phyloP scores from a whole-genome alignment of 2,113 vertebrate species.

The Bothrops jararaca region DNA sequence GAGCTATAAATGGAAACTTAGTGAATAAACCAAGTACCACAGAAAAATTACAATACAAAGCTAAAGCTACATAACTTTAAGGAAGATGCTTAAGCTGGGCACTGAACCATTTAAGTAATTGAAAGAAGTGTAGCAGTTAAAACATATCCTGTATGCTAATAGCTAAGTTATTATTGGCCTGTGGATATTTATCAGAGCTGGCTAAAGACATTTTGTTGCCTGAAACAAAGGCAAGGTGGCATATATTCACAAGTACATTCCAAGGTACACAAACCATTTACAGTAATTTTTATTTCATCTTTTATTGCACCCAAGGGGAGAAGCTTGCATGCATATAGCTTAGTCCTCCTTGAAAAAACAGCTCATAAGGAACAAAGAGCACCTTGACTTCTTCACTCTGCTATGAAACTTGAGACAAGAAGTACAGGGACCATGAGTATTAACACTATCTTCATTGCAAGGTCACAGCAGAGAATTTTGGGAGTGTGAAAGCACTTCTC shows the following conservation, averaged over 20 bases:
- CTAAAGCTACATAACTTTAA: neutral
- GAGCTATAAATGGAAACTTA: slow-evolving; percentile 3
- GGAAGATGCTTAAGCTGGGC: neutral
- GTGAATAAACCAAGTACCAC: neutral
- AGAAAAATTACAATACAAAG: neutral
- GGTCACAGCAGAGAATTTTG: neutral
- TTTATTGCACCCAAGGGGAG: neutral
- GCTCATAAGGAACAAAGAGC: neutral
- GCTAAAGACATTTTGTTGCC: neutral
- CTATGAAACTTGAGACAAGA: neutral
- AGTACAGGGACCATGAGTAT: neutral
- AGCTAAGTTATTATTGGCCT: neutral
- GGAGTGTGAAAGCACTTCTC: neutral
- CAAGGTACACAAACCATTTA: neutral
- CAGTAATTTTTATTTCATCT: neutral
- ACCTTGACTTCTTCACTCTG: neutral
- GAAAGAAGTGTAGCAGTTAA: neutral
- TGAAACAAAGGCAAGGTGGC: neutral
- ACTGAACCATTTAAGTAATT: neutral
- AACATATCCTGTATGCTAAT: neutral
- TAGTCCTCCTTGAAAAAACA: neutral
- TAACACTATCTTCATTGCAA: neutral
- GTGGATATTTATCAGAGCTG: neutral
- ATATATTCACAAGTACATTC: neutral
- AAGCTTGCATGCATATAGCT: neutral